phyloP scores from a whole-genome alignment of 2,113 vertebrate genomes.

The Eleginops maclovinus region DNA sequence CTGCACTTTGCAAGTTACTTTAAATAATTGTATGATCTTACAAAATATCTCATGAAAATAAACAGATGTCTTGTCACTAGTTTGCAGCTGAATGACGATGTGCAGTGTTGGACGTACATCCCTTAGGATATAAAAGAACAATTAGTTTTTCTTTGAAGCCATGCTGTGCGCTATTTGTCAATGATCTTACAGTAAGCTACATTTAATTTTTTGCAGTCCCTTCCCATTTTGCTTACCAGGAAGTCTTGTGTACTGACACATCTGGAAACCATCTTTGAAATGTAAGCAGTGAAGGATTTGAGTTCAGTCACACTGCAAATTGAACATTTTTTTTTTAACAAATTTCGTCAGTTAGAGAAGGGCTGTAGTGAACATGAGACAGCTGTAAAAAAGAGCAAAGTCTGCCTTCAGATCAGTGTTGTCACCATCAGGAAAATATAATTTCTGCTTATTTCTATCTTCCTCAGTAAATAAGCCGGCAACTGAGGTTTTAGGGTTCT shows the following conservation, averaged over 20 bases:
- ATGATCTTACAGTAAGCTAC: slow-evolving; percentile 12
- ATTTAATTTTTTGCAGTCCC: slow-evolving; percentile 22
- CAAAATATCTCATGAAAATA: not conserved
- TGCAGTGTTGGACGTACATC: not conserved
- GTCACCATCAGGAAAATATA: slow-evolving; percentile 6
- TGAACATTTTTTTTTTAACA: not conserved
- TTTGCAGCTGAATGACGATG: not conserved
- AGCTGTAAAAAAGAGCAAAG: slow-evolving; percentile 12
- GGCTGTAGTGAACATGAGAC: slow-evolving; percentile 16
- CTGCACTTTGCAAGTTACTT: not conserved
- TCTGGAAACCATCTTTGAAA: slow-evolving; percentile 20
- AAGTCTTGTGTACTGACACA: slow-evolving; percentile 1
- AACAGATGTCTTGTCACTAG: not conserved
- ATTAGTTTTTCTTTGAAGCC: not conserved
- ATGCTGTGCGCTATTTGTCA: not conserved
- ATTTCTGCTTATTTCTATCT: slow-evolving; percentile 7
- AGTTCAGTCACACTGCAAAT: slow-evolving; percentile 1
- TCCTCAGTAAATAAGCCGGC: slow-evolving; percentile 21
- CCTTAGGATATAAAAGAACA: not conserved
- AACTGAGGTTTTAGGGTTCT: not conserved
- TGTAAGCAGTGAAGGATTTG: slow-evolving; percentile 24
- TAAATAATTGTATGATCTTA: not conserved
- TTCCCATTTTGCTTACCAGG: not conserved
- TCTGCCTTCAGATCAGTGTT: slow-evolving; percentile 3
- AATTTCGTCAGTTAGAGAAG: slow-evolving; percentile 4